Conservation (phyloP, 1,140 invertebrate species). For the Drosophila takahashii region DNA sequence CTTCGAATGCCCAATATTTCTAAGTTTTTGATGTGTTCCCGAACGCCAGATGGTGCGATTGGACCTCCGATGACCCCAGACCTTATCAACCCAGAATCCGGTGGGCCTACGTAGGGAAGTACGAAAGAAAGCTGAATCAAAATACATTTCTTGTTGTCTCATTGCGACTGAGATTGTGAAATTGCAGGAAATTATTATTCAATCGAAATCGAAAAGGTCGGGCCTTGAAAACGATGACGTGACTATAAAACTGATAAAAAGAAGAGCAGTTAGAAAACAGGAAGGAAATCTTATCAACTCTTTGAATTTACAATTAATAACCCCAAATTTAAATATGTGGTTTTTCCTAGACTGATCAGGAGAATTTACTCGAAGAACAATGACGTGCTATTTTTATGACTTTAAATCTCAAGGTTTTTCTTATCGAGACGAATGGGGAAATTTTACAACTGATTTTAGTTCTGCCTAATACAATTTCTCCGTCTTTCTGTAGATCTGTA, state of each 20-base stretch:
- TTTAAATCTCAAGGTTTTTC: conserved; percentile 16
- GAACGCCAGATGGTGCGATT: conserved; percentile 24
- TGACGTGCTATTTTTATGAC: conserved; percentile 1
- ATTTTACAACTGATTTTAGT: conserved; percentile 7
- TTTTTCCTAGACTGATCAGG: background rate
- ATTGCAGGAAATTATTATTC: conserved; percentile 19
- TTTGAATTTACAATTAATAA: background rate
- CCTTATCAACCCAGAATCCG: conserved; percentile 17
- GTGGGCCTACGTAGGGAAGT: background rate
- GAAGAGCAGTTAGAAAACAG: conserved; percentile 10
- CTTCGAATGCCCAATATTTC: no score
- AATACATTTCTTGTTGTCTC: conserved; percentile 27
- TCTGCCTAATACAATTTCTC: no score
- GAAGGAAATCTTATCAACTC: background rate
- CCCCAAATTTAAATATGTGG: background rate
- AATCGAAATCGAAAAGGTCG: conserved; percentile 31
- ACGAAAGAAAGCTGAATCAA: background rate
- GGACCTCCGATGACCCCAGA: conserved; percentile 11
- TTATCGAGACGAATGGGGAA: conserved; percentile 17
- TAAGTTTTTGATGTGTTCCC: background rate
- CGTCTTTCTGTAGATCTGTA: background rate
- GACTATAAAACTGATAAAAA: conserved; percentile 2
- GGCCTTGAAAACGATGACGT: conserved; percentile 21
- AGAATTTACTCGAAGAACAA: background rate
- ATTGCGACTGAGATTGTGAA: conserved; percentile 13